Base-by-base conservation (phyloP, 2,888 invertebrate species). In the Ceriagrion tenellum region DNA sequence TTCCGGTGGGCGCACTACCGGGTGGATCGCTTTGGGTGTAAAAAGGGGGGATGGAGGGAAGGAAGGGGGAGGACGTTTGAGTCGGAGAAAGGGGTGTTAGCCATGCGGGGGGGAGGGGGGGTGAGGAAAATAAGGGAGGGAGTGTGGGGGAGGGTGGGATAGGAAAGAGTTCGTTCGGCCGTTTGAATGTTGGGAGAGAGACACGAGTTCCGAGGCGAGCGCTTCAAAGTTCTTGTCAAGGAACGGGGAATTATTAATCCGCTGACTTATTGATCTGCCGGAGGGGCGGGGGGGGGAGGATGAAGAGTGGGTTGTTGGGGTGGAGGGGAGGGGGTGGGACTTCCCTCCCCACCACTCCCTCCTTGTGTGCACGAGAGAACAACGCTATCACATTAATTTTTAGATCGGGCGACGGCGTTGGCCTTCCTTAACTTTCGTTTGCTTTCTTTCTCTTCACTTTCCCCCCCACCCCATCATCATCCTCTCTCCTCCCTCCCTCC, bases 201-300 rank as follows among this genome's bases (percentile, higher is more conserved):
- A 35, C 35, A 35, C 3, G 81, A 81, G 81, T 81, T 81, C 81
- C 35, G 35, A 81, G 81, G 81, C 81, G 35, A 35, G 81, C 16
- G 81, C 81, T 81, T 26, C 81, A 35, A 81, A 81, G 81, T 81
- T 81, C 81, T 81, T 35, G 81, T 81, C 81, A 81, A 81, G 81
- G 81, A 35, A 35, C 16, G 81, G 81, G 81, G 81, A 81, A 81
- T 81, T 81, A 81, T 81, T 81, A 35, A 81, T 81, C 81, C 81
- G 13, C 81, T 81, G 81, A 81, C 81, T 81, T 35, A 81, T 81
- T 81, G 35, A 81, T 81, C 81, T 26, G 30, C 63, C 59, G 13
- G 13, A 16, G 93, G 16, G 2, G n/a, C 47, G 69, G 47, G 55
- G 47, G 47, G 47, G 47, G 63, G 59, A 4, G 47, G 47, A 47